Percentiles rank a stretch among this genome's conserved stretches.
phyloP scores from a whole-genome alignment of 2,888 invertebrate species.

The Hirtodrosophila duncani region DNA sequence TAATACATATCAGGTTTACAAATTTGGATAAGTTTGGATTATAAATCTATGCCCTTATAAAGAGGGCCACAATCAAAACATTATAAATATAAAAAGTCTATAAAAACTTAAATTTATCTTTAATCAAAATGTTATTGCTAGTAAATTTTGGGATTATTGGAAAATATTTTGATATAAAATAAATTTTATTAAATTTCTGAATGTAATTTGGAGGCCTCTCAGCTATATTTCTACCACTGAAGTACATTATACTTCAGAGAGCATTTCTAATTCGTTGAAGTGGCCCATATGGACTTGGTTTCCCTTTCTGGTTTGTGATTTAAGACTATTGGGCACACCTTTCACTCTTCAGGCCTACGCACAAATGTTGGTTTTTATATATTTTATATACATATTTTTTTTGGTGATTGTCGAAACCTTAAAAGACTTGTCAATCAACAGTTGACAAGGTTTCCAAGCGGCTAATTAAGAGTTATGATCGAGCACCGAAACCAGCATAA shows the following conservation, averaged over 20 bases:
- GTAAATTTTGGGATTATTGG: no score
- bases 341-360: conserved; percentile 63
- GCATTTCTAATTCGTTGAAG: conserved; percentile 28
- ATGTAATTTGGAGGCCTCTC: no score
- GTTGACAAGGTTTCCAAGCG: conserved; percentile 64
- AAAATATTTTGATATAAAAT: no score
- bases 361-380: conserved; percentile 23
- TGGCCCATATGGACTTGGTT: conserved; percentile 7
- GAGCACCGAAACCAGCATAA: conserved; percentile 60
- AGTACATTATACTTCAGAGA: no score
- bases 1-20: conserved; percentile 23
- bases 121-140: no score
- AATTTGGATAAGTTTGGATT: conserved; percentile 21
- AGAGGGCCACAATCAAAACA: no score
- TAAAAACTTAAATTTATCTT: no score
- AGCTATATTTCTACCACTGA: no score
- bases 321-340: conserved; percentile 42
- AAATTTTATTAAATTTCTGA: no score
- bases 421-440: conserved; percentile 72
- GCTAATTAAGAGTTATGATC: conserved; percentile 74
- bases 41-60: conserved; percentile 5
- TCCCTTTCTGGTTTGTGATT: conserved; percentile 19
- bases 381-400: conserved; percentile 26
- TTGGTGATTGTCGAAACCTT: conserved; percentile 53
- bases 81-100: no score